phyloP scores from a whole-genome alignment of 1,140 invertebrate species.

The Panagrolaimus sp. region DNA sequence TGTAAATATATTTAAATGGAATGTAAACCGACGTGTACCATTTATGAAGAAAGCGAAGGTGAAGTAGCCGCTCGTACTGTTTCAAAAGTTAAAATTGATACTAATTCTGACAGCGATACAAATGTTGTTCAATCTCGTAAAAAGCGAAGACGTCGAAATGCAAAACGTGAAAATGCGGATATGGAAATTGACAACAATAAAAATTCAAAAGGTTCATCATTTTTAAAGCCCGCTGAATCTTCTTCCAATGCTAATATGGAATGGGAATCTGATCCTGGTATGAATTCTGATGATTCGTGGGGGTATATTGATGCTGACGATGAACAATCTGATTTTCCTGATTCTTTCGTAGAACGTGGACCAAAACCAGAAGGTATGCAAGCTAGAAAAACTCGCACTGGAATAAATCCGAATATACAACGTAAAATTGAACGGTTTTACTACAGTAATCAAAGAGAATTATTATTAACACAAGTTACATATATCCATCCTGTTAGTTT shows the following conservation, averaged over 20 bases:
- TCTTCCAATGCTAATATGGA: neutral
- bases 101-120: neutral
- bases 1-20: neutral
- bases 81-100: neutral
- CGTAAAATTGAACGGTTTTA: slow-evolving; percentile 25
- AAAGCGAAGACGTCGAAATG: neutral
- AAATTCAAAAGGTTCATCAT: neutral
- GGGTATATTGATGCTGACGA: slow-evolving; percentile 27
- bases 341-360: neutral
- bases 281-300: neutral
- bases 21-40: neutral
- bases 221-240: neutral
- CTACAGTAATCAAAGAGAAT: slow-evolving; percentile 18
- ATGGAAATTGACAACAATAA: slow-evolving; percentile 2
- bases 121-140: neutral
- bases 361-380: neutral
- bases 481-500: slow-evolving; percentile 21
- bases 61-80: neutral
- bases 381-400: neutral
- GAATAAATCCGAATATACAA: neutral
- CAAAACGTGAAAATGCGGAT: neutral
- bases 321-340: slow-evolving; percentile 29
- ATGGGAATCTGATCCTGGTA: neutral
- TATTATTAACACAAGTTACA: slow-evolving; percentile 23
- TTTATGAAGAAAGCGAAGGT: neutral